These are phyloP conservation scores for Cyclura pinguis DNA, from an alignment of 2,797 vertebrate genomes.

Conservation along the genomic window DNA sequence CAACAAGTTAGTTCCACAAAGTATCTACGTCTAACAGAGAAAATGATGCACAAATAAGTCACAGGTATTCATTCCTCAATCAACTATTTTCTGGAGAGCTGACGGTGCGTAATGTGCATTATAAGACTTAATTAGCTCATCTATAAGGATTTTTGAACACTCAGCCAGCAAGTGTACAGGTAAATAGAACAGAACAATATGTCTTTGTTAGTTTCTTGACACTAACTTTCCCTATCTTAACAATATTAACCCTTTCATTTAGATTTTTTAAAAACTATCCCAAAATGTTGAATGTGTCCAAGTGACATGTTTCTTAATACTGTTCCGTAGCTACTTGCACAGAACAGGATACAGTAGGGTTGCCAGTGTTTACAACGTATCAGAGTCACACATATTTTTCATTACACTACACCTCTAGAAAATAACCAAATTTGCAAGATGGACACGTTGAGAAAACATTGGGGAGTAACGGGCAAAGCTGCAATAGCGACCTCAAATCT, in stretches of 20 bases:
- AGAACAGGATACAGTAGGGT: background rate
- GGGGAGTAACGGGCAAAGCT: background rate
- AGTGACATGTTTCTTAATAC: background rate
- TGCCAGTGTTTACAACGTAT: background rate
- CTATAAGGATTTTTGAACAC: slow-evolving; percentile 14
- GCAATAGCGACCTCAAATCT: background rate
- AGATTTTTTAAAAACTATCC: background rate
- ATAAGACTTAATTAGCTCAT: slow-evolving; percentile 24
- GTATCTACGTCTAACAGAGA: background rate
- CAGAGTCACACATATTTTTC: background rate
- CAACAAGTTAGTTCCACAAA: background rate
- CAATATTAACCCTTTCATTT: background rate
- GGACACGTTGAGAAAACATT: background rate
- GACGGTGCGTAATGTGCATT: slow-evolving; percentile 16
- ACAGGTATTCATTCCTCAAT: slow-evolving; percentile 35
- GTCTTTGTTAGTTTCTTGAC: slow-evolving; percentile 20
- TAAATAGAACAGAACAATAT: slow-evolving; percentile 25
- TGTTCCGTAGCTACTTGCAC: background rate
- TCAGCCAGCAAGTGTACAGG: slow-evolving; percentile 13
- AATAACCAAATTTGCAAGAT: background rate
- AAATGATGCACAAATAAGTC: background rate
- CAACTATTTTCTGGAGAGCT: slow-evolving; percentile 18
- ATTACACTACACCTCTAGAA: background rate
- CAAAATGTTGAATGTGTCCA: background rate
- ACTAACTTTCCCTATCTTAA: background rate